A percentile compares a stretch with the other conserved stretches of the same genome.
These are phyloP conservation scores for Stenodema calcarata DNA, from an alignment of 2,888 invertebrate genomes.

Conservation along the genomic window DNA sequence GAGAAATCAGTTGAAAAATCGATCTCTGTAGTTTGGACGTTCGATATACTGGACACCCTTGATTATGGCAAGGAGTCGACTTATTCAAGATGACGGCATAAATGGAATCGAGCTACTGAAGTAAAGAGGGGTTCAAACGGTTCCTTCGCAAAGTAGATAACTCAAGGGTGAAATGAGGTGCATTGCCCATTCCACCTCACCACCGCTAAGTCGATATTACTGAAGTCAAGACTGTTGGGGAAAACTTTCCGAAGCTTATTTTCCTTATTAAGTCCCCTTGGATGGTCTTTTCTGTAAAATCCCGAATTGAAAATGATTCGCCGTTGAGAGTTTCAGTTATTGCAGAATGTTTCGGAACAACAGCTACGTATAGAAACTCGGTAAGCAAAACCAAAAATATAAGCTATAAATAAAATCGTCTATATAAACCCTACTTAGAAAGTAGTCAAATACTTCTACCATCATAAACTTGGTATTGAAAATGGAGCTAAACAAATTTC, in stretches of 20 bases:
- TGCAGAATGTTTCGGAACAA: too few species aligned
- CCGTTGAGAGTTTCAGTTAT: not conserved
- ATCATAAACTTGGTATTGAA: too few species aligned
- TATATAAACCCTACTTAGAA: too few species aligned
- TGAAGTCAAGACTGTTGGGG: not conserved
- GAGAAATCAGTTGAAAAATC: too few species aligned
- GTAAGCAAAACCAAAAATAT: too few species aligned
- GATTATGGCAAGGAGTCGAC: too few species aligned
- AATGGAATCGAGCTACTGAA: not conserved
- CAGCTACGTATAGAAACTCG: too few species aligned
- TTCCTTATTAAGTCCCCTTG: not conserved
- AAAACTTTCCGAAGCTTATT: not conserved
- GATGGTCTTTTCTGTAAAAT: not conserved
- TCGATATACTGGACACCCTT: too few species aligned
- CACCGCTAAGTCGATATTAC: not conserved
- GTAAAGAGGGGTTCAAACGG: not conserved
- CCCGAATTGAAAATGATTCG: not conserved
- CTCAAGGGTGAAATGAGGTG: not conserved
- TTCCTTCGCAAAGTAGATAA: not conserved
- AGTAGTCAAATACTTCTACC: too few species aligned
- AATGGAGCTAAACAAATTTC: too few species aligned
- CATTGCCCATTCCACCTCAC: not conserved
- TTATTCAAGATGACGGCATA: not conserved
- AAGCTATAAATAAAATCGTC: too few species aligned
- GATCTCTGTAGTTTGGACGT: too few species aligned